Conservation (phyloP, 2,888 invertebrate species). For the Orthosia gothica region DNA sequence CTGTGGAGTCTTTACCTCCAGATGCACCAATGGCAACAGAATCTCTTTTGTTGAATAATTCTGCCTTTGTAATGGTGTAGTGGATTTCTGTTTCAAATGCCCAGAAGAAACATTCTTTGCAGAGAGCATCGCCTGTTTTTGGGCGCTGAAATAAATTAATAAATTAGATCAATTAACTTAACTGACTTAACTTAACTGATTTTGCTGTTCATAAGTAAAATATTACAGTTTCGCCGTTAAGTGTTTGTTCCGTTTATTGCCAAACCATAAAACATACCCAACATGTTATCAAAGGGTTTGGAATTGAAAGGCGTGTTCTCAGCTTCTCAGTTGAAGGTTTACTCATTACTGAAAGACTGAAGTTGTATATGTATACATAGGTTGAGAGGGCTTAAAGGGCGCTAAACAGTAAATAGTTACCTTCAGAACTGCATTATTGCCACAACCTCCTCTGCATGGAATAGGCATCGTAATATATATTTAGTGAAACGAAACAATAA, state of each 20-base stretch:
- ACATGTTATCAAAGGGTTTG: no score
- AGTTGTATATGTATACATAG: no score
- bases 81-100: slow-evolving; percentile 99
- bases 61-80: slow-evolving; percentile 95
- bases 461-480: slow-evolving; percentile 91
- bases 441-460: slow-evolving; percentile 94
- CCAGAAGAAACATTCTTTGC: slow-evolving; percentile 98
- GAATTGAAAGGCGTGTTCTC: no score
- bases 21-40: slow-evolving; percentile 98
- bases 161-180: not conserved
- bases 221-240: not conserved
- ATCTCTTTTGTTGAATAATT: slow-evolving; percentile 96
- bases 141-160: slow-evolving; percentile 93
- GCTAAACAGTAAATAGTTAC: slow-evolving; percentile 86
- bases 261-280: no score
- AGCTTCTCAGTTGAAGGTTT: no score
- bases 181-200: no score
- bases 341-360: no score
- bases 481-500: not conserved
- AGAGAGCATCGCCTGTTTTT: slow-evolving; percentile 97
- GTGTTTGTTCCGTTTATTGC: no score
- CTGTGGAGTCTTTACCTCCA: slow-evolving; percentile 99
- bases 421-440: slow-evolving; percentile 94
- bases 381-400: no score
- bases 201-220: not conserved